Percentiles rank a stretch among this genome's conserved stretches.
These are phyloP conservation scores for Oryzias javanicus DNA, from an alignment of 2,113 vertebrate species.

Conservation along the genomic window DNA sequence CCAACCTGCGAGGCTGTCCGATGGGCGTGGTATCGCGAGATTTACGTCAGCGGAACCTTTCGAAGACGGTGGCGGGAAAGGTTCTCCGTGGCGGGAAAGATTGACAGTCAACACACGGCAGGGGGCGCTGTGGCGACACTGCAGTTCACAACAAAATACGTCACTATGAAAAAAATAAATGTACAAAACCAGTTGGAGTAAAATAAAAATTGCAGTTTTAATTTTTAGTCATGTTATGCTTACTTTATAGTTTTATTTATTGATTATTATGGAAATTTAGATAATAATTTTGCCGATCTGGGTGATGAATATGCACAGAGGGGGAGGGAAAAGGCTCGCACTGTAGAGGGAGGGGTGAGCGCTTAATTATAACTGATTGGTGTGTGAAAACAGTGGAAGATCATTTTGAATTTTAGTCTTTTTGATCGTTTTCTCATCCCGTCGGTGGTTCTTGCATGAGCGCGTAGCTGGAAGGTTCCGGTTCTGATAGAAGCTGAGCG, in stretches of 20 bases:
- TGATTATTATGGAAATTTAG: not conserved
- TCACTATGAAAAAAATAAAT: slow-evolving; percentile 12
- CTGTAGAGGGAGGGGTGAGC: slow-evolving; percentile 14
- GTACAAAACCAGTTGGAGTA: not conserved
- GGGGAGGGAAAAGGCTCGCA: slow-evolving; percentile 18
- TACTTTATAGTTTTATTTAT: not conserved
- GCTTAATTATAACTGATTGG: slow-evolving; percentile 55
- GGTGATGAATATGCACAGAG: slow-evolving; percentile 25
- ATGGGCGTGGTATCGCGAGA: slow-evolving; percentile 43
- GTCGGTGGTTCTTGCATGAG: not conserved
- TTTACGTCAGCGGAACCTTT: not conserved
- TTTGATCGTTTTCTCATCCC: too few relatives aligned
- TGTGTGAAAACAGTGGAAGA: slow-evolving; percentile 1
- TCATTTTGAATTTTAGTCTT: too few relatives aligned
- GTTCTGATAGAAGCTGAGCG: slow-evolving; percentile 17
- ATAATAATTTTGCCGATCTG: too few relatives aligned
- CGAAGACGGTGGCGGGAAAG: slow-evolving; percentile 72
- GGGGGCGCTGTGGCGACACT: slow-evolving; percentile 38
- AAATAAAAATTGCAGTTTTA: not conserved
- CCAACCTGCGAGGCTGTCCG: too few relatives aligned
- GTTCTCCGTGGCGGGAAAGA: slow-evolving; percentile 62
- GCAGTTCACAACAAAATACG: slow-evolving; percentile 18
- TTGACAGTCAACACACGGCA: slow-evolving; percentile 34
- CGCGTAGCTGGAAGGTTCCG: slow-evolving; percentile 1
- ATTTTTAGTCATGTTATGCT: too few relatives aligned